Evolutionary conservation across 92 coral and sea anemone species (phyloP), one percentile per base, ranked within the genome.

Genomic region (Pocillopora grandis): DNA sequence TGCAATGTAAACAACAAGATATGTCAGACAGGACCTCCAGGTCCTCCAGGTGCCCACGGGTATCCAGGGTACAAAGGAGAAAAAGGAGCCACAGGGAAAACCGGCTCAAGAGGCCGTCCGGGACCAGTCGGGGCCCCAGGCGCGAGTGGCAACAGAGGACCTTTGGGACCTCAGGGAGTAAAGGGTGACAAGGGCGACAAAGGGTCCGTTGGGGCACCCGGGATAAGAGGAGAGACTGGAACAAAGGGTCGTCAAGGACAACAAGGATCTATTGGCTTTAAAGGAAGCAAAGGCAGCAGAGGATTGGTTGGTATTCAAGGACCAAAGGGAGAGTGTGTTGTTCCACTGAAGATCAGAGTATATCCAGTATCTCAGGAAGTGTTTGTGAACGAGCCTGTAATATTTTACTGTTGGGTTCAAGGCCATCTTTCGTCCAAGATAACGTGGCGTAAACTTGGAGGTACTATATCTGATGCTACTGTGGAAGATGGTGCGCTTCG

Each of bases 1-100:
- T 63, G 67, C 31, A 63, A 18, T 33, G 12, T 27, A 5, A 31
- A 58, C 15, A 60, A 63, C 59, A 77, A 77, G 61, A 13, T 77
- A 2, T 77, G 81, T 18, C 81, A 61, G 37, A 14, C 57, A 77
- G 81, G 81, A 61, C 81, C 70, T 33, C 71, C 9, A 57, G 81
- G 81, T 12, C 81, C 71, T 5, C 70, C 70, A 2, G 82, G 82
- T 23, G 58, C 18, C 21, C 60, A 52, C 19, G 83, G 83, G 61
- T 63, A 63, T 19, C 67, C 67, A 63, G 67, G 67, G 19, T 63
- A 63, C 67, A 63, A 63, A 21, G 67, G 67, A 63, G 67, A 63
- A 9, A 63, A 63, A 63, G 67, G 67, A 63, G 61, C 61, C 61
- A 9, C 61, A 9, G 61, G 61, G 14, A 58, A 9, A 58, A 9